These are phyloP conservation scores for Polylopha cassiicola DNA, from an alignment of 2,888 invertebrate genomes.

Conservation along the genomic window DNA sequence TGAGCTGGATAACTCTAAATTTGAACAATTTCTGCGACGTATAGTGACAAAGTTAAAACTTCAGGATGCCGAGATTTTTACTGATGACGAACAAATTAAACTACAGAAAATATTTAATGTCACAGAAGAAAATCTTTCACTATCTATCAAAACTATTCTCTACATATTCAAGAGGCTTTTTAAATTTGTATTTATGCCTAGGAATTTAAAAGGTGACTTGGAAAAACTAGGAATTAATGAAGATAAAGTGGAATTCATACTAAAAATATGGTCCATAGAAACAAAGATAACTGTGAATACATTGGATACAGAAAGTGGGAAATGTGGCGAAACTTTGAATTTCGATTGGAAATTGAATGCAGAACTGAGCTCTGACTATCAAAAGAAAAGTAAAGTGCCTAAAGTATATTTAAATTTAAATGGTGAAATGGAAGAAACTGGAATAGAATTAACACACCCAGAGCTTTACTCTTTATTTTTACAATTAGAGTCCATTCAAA, in stretches of 20 bases:
- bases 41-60: slow-evolving; percentile 54
- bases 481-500: slow-evolving; percentile 65
- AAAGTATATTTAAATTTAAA: slow-evolving; percentile 55
- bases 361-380: slow-evolving; percentile 61
- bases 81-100: slow-evolving; percentile 54
- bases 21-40: slow-evolving; percentile 60
- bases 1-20: slow-evolving; percentile 53
- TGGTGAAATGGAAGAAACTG: slow-evolving; percentile 37
- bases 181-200: slow-evolving; percentile 65
- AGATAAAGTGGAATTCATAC: slow-evolving; percentile 54
- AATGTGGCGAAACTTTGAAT: slow-evolving; percentile 37
- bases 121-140: slow-evolving; percentile 44
- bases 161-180: slow-evolving; percentile 57
- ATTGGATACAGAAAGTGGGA: slow-evolving; percentile 38
- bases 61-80: slow-evolving; percentile 58
- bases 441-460: slow-evolving; percentile 61
- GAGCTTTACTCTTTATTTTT: slow-evolving; percentile 62
- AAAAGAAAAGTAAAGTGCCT: slow-evolving; percentile 59
- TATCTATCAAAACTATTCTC: slow-evolving; percentile 56
- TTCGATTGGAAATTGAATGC: slow-evolving; percentile 64
- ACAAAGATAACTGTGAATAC: slow-evolving; percentile 54
- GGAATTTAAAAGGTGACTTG: slow-evolving; percentile 55
- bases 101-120: slow-evolving; percentile 58
- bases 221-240: slow-evolving; percentile 46
- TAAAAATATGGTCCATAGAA: slow-evolving; percentile 64